Evolutionary conservation across 2,113 vertebrate species (phyloP), one percentile per base, ranked within the genome.

Genomic region (Petrocephalus microphthalmus): DNA sequence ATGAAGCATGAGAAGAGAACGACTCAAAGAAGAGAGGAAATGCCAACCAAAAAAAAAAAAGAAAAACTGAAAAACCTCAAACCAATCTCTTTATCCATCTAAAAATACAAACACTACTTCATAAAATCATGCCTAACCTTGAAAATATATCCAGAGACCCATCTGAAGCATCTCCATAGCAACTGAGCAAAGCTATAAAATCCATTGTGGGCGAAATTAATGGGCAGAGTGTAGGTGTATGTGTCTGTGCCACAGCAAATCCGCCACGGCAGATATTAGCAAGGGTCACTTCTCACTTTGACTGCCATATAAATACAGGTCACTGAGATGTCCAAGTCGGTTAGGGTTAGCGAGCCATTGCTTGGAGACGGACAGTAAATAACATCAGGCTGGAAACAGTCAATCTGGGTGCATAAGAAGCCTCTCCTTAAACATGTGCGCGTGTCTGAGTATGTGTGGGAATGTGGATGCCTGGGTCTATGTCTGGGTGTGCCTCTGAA

Each of bases 171-270:
- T 94, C 90, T 88, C 93, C 91, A 94, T 93, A 90, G 93, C 86
- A 94, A 95, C 93, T 33, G 88, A 90, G 87, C 90, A 93, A 92
- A 91, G 90, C 91, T 84, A 81, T 89, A 88, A 91, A 87, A 89
- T 86, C 67, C 49, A 57, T 87, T 71, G 81, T 85, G 85, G 85
- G 90, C 90, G 87, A 88, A 82, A 71, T 92, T 45, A 86, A 74
- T 47, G 64, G 60, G 85, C 71, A 87, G 84, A 20, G 85, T 89
- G 56, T 87, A 10, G 25, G 56, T 67, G 78, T 78, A 13, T 54
- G 56, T 10, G 53, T 82, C 33, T 78, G 60, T 67, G 60, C 42
- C 74, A 45, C 33, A 17, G 19, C 20, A 67, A 10, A 25, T 78
- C 8, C 7, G 52, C 74, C 42, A 82, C 29, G 49, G 84, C 88